Evolutionary conservation across 2,113 vertebrate species (phyloP).

Genomic region (Gulo gulo): DNA sequence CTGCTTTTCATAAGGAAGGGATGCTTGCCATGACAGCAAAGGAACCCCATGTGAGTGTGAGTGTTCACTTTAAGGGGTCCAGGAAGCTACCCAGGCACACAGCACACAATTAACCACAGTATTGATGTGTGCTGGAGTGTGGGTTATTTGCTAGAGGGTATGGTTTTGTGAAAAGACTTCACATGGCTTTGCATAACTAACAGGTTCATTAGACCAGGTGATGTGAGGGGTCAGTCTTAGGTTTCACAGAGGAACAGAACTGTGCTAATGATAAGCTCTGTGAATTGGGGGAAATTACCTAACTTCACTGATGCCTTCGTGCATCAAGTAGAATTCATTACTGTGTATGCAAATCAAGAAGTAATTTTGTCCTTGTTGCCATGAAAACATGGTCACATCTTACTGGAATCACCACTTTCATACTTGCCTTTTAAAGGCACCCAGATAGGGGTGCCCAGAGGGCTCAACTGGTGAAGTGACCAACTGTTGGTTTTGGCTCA

Average conservation of each 20-base stretch:
- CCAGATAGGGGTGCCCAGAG: too few relatives aligned
- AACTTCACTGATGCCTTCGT: background rate
- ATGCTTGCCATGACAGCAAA: too few relatives aligned
- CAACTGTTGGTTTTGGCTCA: background rate
- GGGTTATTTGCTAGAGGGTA: background rate
- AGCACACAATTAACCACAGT: accelerated
- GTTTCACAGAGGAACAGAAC: background rate
- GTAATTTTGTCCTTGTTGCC: background rate
- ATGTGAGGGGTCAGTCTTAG: background rate
- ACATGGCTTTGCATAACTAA: background rate
- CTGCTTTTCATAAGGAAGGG: too few relatives aligned
- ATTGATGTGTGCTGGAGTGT: background rate
- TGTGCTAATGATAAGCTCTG: background rate
- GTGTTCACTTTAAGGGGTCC: background rate
- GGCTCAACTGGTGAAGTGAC: background rate
- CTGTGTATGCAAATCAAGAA: background rate
- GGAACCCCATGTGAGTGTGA: accelerated
- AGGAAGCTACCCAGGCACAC: background rate
- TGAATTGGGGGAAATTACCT: background rate
- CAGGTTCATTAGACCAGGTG: background rate
- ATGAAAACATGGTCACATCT: background rate
- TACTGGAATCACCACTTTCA: background rate
- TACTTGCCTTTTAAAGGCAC: background rate
- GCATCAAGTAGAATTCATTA: background rate
- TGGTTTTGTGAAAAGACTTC: background rate